Evolutionary conservation across 2,888 invertebrate species (phyloP).

Genomic region (Maniola hyperantus): DNA sequence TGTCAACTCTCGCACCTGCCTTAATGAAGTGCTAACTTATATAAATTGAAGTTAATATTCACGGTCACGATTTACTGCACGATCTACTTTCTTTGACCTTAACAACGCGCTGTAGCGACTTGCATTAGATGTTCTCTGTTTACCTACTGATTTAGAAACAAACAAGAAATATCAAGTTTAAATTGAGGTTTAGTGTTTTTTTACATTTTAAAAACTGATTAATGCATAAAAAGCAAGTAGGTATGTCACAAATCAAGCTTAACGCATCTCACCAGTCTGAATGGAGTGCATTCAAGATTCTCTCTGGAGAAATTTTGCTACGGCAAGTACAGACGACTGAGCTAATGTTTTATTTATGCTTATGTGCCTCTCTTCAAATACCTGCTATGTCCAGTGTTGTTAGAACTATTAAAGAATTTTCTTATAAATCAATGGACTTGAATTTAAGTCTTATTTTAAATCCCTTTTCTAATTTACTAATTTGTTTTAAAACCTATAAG

Average conservation of each 20-base stretch:
- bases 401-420: background rate
- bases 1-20: constrained; percentile 64
- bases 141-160: background rate
- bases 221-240: constrained; percentile 5
- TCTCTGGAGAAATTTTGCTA: constrained; percentile 67
- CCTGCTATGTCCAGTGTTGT: background rate
- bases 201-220: background rate
- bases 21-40: constrained; percentile 69
- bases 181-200: background rate
- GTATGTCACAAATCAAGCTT: constrained; percentile 18
- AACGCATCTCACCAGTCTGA: constrained; percentile 47
- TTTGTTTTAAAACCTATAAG: no score
- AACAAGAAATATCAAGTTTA: background rate
- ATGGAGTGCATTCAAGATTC: constrained; percentile 60
- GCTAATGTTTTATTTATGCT: constrained; percentile 69
- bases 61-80: constrained; percentile 47
- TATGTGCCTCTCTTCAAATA: constrained; percentile 9
- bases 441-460: background rate
- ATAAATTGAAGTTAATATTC: constrained; percentile 71
- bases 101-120: background rate
- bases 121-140: background rate
- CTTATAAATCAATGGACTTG: background rate
- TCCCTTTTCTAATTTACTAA: no score
- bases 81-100: constrained; percentile 40
- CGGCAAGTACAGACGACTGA: constrained; percentile 40